These are phyloP conservation scores for Callocephalon fimbriatum DNA, from an alignment of 2,113 vertebrate genomes.

Conservation along the genomic window DNA sequence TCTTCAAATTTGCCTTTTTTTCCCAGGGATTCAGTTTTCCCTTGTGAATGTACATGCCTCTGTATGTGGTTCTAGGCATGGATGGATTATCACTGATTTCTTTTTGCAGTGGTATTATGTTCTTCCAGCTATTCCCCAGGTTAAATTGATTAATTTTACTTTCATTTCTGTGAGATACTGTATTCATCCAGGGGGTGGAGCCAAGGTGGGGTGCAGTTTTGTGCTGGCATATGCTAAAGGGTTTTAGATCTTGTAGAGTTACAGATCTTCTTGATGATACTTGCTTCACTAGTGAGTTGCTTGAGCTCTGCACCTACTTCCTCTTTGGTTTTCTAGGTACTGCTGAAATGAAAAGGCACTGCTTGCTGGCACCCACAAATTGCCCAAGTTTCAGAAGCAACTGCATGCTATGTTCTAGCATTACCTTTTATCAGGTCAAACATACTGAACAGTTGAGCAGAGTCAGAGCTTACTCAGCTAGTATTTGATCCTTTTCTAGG, in stretches of 20 bases:
- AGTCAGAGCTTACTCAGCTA: slow-evolving; percentile 29
- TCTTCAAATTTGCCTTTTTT: not conserved
- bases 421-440: not conserved
- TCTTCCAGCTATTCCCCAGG: not conserved
- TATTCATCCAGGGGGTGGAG: not conserved
- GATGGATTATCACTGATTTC: not conserved
- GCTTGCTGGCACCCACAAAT: not conserved
- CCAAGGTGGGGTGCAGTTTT: not conserved
- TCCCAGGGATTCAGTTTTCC: not conserved
- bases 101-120: not conserved
- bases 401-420: not conserved
- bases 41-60: not conserved
- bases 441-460: not conserved
- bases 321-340: not conserved
- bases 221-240: not conserved
- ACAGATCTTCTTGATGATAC: not conserved
- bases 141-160: not conserved
- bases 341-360: not conserved
- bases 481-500: slow-evolving; percentile 22
- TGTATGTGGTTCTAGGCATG: not conserved
- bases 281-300: not conserved
- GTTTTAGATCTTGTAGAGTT: not conserved
- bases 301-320: not conserved
- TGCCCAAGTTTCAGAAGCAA: not conserved
- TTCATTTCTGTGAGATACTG: not conserved